Evolutionary conservation across 2,113 vertebrate species (phyloP), one percentile per base, ranked within the genome.

Genomic region (Theristicus caerulescens): DNA sequence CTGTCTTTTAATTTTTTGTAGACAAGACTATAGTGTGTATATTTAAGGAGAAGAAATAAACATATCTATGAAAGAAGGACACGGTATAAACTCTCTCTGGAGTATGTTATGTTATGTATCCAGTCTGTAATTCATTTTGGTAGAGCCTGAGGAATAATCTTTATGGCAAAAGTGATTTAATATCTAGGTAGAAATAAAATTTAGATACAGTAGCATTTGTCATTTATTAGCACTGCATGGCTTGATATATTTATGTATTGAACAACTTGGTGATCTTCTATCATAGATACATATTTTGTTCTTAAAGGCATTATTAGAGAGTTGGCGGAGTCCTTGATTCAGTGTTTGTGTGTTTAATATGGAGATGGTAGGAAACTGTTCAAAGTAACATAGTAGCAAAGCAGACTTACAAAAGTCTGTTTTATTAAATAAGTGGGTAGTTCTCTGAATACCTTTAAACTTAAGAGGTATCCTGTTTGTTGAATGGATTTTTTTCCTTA

Each of bases 21-120:
- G 58, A 0, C 2, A 49, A 55, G 61, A 8, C 6, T 15, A 2
- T 8, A 40, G 21, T 0, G 0, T 46, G 6, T 1, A 2, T 2
- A 1, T 59, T 91, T 6, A 46, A 49, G 14, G 57, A 62, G 25
- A 80, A 62, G 3, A 42, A 79, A 59, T 52, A 51, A 72, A 11
- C 3, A 0, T 52, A 25, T 36, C 2, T 59, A 0, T 91, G 19
- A 18, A 65, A 47, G n/a, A 17, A 76, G 9, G 40, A 22, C 1
- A 3, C 13, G 13, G 2, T 55, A 9, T 67, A 62, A 80, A 62
- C 1, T 0, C 0, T 82, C 3, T 86, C 26, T 85, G 34, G 21
- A 69, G 17, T 4, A 0, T 22, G 6, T 32, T n/a, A 54, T 4
- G 3, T 84, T 62, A 7, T 5, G 0, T n/a, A 2, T 67, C 65